Base-by-base conservation (phyloP, 2,113 vertebrate species). In the Epinephelus fuscoguttatus region DNA sequence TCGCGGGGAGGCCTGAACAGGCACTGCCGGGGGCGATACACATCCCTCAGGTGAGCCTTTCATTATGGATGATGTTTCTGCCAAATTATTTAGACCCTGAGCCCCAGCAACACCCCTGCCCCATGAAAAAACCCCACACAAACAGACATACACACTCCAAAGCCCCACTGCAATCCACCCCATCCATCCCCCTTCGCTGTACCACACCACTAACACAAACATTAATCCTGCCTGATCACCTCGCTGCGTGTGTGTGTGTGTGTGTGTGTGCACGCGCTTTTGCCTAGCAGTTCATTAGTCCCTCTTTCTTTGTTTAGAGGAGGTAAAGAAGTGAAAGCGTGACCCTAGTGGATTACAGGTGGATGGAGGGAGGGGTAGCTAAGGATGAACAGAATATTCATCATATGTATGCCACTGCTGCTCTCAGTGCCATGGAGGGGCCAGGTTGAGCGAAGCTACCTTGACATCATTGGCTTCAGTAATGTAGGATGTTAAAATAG, bases 41-140 rank as follows among this genome's bases (percentile, higher is more conserved):
- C 92, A 94, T 93, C 94, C 94, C 94, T 93, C 93, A 93, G 94
- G 94, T 95, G 91, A 93, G 94, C 89, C 80, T 94, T 96, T 96
- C 94, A 96, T 96, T 95, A 96, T 96, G 89, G 93, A 96, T 96
- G 95, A 95, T 96, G 95, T 94, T 93, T 93, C 94, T 90, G 93
- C 93, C 94, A 95, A 95, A 96, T 96, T 92, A 96, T 96, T 95
- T 95, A 95, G 85, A 93, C 91, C 84, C 88, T 92, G 88, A 88
- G 84, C 85, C 84, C 80, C 62, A 89, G 74, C 88, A 88, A 89
- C 81, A 85, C 64, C 89, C 62, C 75, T 56, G 11, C 84, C 84
- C 85, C 69, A 70, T 64, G 67, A 86, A 49, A 49, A 69, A 71
- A 67, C 52, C 40, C 30, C 69, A 75, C 64, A 87, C 73, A 90